These are phyloP conservation scores for Pantala flavescens DNA, from an alignment of 1,140 invertebrate genomes.

Conservation along the genomic window DNA sequence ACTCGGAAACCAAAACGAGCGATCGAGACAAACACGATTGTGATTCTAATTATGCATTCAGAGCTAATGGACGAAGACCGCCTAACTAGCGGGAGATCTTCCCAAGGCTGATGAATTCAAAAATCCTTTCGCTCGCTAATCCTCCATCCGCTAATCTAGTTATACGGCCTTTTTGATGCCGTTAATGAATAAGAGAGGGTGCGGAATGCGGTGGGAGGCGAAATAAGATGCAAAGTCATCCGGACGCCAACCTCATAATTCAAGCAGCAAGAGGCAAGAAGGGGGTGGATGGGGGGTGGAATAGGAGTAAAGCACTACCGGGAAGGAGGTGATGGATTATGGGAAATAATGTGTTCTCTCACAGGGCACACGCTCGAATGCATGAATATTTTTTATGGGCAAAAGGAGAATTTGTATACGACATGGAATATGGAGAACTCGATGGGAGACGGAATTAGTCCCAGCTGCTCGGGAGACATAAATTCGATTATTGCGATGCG, in stretches of 20 bases:
- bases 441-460: neutral
- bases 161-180: neutral
- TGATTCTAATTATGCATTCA: too few species aligned
- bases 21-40: too few species aligned
- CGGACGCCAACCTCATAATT: neutral
- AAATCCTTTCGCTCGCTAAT: neutral
- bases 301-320: constrained; percentile 5
- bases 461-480: neutral
- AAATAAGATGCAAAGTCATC: constrained; percentile 7
- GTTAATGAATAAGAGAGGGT: neutral
- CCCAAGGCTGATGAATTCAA: neutral
- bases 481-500: neutral
- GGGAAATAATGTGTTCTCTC: constrained; percentile 1
- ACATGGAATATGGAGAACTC: neutral
- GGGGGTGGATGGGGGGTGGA: neutral
- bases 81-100: too few species aligned
- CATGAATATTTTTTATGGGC: neutral
- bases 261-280: neutral
- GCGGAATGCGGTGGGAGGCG: neutral
- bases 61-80: too few species aligned
- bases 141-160: neutral
- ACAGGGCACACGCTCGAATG: neutral
- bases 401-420: neutral
- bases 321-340: neutral
- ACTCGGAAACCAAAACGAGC: too few species aligned